Base-by-base conservation (phyloP, 2,797 vertebrate genomes). In the Xyrichtys novacula region DNA sequence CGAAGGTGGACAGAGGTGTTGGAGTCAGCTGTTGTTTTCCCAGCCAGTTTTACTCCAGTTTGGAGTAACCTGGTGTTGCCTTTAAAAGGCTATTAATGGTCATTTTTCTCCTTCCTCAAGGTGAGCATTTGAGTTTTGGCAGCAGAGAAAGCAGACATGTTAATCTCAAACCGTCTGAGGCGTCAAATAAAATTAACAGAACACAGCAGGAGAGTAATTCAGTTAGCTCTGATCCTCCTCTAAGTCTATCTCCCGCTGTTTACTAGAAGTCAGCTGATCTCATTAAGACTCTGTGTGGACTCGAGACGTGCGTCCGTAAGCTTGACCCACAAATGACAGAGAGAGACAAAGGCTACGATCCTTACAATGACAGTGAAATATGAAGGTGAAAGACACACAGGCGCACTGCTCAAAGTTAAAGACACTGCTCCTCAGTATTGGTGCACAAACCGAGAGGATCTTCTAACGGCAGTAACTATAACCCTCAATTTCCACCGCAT, bases 281-380 rank as follows among this genome's bases (percentile, higher is more conserved):
- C 44, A 26, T 68, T 76, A 82, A 70, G 55, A 40, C 76, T 12
- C 69, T 7, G 67, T 20, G 46, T 47, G 69, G 61, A 75, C 20
- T 62, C 7, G 15, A 61, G 55, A 65, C 55, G 26, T 17, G 53
- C 6, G 19, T 76, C 78, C 23, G 14, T 32, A 44, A 39, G 62
- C 63, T 62, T 78, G 57, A 87, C 73, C 78, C 69, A 58, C 49
- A 71, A 34, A 62, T 31, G 16, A 28, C 55, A 44, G 19, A 74
- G 74, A 78, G 75, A 79, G 65, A 76, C 57, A 4, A 6, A 12
- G 25, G 22, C 14, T 39, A n/a, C 22, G 2, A 39, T 54, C 39
- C 11, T 53, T 43, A 22, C 50, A 28, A 48, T 34, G 2, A 31
- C 34, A 6, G 17, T 15, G 0, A 22, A 47, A 44, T 19, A 14